Conservation (phyloP, 2,797 vertebrate species). For the Acrossocheilus wenchowensis region DNA sequence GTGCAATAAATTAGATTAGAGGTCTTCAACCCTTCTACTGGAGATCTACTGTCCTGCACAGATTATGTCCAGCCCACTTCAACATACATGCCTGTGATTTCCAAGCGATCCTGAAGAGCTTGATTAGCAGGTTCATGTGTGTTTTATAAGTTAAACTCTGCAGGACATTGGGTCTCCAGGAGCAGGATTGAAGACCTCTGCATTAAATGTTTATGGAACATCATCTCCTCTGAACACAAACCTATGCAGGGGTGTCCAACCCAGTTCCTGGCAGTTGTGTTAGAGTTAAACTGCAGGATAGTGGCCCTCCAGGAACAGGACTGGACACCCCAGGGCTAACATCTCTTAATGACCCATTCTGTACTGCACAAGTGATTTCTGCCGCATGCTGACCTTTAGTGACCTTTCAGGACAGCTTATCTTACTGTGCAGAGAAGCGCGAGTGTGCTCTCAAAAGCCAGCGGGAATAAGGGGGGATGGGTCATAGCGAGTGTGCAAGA, state of each 20-base stretch:
- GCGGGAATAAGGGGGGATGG: conserved; percentile 16
- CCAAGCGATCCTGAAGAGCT: background rate
- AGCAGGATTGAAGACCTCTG: background rate
- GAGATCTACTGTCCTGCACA: background rate
- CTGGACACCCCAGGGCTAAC: background rate
- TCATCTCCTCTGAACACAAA: background rate
- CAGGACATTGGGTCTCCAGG: background rate
- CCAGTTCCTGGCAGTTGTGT: background rate
- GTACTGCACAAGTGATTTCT: conserved; percentile 22
- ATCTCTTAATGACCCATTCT: conserved; percentile 31
- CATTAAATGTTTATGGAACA: background rate
- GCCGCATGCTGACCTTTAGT: conserved; percentile 38
- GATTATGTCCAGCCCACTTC: background rate
- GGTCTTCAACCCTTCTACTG: background rate
- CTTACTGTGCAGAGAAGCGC: conserved; percentile 27
- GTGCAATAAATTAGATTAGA: background rate
- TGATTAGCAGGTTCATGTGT: background rate
- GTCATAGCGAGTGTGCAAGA: background rate
- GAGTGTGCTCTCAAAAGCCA: conserved; percentile 6
- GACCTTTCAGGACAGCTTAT: conserved; percentile 52
- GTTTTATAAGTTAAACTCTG: background rate
- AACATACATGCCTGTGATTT: background rate
- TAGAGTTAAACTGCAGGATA: background rate
- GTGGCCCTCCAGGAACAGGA: background rate
- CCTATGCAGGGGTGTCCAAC: background rate